These are phyloP conservation scores for Tyrannus savana DNA, from an alignment of 2,113 vertebrate species.

Conservation along the genomic window DNA sequence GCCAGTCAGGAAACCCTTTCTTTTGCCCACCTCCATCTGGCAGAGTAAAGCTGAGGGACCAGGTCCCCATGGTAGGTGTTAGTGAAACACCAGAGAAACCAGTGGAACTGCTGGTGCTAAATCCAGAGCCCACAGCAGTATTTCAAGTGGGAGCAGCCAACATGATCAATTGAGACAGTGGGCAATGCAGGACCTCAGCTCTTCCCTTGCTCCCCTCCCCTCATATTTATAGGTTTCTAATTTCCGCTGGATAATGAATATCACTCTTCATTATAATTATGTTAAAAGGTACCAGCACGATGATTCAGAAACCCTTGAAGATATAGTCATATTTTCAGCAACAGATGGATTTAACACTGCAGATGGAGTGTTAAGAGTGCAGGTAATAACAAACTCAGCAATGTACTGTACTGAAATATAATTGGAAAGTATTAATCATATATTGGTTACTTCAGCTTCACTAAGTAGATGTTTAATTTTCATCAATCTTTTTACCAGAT, in stretches of 20 bases:
- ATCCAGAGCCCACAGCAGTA: neutral
- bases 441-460: slow-evolving; percentile 71
- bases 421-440: slow-evolving; percentile 74
- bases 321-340: slow-evolving; percentile 80
- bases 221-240: slow-evolving; percentile 67
- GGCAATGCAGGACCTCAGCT: slow-evolving; percentile 20
- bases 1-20: neutral
- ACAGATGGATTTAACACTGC: slow-evolving; percentile 87
- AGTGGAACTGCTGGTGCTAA: neutral
- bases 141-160: neutral
- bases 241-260: slow-evolving; percentile 69
- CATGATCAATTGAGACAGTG: slow-evolving; percentile 5
- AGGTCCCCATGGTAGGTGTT: neutral
- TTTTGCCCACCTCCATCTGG: neutral
- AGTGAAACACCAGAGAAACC: neutral
- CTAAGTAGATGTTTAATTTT: slow-evolving; percentile 73
- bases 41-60: neutral
- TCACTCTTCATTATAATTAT: slow-evolving; percentile 64
- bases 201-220: slow-evolving; percentile 7
- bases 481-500: slow-evolving; percentile 68
- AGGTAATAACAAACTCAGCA: slow-evolving; percentile 79
- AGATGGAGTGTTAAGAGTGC: slow-evolving; percentile 76
- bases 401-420: slow-evolving; percentile 73
- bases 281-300: slow-evolving; percentile 87
- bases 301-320: slow-evolving; percentile 86